Evolutionary conservation across 1,140 invertebrate species (phyloP).

Genomic region (Saccostrea cuccullata): DNA sequence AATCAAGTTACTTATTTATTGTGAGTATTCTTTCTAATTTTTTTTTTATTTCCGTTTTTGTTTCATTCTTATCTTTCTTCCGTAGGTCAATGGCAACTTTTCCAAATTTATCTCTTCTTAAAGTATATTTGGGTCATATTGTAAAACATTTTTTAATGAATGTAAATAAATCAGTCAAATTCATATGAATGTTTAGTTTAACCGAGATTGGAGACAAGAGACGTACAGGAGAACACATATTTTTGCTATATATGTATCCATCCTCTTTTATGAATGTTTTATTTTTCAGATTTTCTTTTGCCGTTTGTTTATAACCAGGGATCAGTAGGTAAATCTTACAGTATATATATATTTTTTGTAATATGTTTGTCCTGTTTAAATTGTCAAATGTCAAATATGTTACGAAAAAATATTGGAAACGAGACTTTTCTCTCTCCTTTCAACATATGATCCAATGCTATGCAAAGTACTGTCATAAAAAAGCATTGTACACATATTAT

Average conservation of each 20-base stretch:
- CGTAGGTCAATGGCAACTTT: background rate
- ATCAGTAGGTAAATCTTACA: slow-evolving; percentile 1
- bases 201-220: too few species aligned
- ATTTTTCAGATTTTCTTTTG: background rate
- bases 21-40: background rate
- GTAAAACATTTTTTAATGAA: background rate
- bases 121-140: background rate
- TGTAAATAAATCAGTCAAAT: background rate
- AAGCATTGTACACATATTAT: background rate
- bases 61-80: background rate
- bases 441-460: background rate
- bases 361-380: background rate
- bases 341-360: background rate
- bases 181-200: too few species aligned
- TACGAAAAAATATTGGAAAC: background rate
- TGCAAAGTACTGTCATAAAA: background rate
- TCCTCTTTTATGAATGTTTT: background rate
- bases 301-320: background rate
- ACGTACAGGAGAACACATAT: background rate
- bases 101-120: background rate
- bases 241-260: background rate
- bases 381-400: background rate
- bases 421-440: background rate
- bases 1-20: slow-evolving; percentile 3
- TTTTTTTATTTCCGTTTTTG: background rate